A percentile compares a stretch with the other conserved stretches of the same genome.
Conservation (phyloP, 2,113 vertebrate species). For the Pangasianodon hypophthalmus region DNA sequence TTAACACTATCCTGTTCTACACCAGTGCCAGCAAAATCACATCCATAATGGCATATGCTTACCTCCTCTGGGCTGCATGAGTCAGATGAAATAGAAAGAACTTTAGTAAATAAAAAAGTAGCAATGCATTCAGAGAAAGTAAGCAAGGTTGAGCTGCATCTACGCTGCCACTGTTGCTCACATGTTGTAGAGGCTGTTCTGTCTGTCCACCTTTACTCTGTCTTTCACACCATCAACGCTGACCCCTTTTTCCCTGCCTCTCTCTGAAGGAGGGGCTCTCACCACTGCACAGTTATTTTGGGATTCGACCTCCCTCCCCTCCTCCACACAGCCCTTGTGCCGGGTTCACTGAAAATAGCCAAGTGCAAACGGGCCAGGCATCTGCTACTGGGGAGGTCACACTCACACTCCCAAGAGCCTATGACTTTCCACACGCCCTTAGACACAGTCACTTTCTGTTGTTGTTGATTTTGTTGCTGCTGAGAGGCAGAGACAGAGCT, state of each 20-base stretch:
- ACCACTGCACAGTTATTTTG: slow-evolving; percentile 80
- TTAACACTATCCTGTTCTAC: neutral
- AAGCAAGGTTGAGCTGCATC: slow-evolving; percentile 16
- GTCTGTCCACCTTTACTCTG: slow-evolving; percentile 27
- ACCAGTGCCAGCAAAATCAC: slow-evolving; percentile 7
- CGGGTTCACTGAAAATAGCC: slow-evolving; percentile 57
- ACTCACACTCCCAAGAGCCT: slow-evolving; percentile 3
- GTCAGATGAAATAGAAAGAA: slow-evolving; percentile 26
- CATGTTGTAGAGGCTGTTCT: slow-evolving; percentile 4
- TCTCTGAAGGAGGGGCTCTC: slow-evolving; percentile 62
- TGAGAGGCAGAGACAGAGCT: neutral
- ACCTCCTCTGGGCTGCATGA: slow-evolving; percentile 32
- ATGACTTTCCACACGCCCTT: slow-evolving; percentile 14
- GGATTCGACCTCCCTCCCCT: slow-evolving; percentile 77
- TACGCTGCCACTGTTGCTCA: slow-evolving; percentile 31
- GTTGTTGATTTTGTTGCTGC: slow-evolving; percentile 22
- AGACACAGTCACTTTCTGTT: slow-evolving; percentile 38
- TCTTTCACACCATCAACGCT: slow-evolving; percentile 39
- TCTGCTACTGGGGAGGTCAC: slow-evolving; percentile 50
- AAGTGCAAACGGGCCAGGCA: slow-evolving; percentile 37
- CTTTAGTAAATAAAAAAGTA: slow-evolving; percentile 24
- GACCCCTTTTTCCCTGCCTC: slow-evolving; percentile 60
- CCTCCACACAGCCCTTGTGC: slow-evolving; percentile 55
- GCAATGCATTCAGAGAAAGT: slow-evolving; percentile 15
- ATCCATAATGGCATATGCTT: slow-evolving; percentile 6